These are phyloP conservation scores for Gyps fulvus DNA, from an alignment of 2,113 vertebrate genomes.

Conservation along the genomic window DNA sequence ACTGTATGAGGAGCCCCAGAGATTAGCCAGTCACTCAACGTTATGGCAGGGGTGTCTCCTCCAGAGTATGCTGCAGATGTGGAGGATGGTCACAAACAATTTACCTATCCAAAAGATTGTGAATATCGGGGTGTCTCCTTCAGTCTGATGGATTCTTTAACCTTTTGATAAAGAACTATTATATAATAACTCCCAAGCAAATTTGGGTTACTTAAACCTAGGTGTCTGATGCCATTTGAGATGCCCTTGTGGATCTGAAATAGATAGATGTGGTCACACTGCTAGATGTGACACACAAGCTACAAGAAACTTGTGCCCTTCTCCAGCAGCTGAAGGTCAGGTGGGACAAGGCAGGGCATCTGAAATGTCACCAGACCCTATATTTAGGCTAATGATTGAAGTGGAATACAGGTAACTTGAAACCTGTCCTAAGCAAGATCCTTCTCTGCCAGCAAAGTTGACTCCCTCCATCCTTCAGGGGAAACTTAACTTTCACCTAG, in stretches of 20 bases:
- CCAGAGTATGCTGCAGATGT: neutral
- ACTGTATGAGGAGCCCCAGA: neutral
- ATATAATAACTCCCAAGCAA: neutral
- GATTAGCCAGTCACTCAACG: neutral
- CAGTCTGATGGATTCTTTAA: neutral
- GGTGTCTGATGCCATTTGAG: neutral
- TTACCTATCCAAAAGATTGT: neutral
- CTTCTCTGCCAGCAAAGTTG: neutral
- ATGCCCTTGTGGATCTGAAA: neutral
- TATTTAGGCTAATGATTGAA: neutral
- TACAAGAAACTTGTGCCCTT: neutral
- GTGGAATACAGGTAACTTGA: neutral
- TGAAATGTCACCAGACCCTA: neutral
- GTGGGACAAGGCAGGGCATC: neutral
- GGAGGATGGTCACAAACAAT: neutral
- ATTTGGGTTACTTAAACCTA: neutral
- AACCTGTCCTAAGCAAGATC: neutral
- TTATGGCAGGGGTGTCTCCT: neutral
- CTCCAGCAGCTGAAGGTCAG: neutral
- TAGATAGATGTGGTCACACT: neutral
- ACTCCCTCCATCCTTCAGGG: neutral
- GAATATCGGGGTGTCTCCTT: neutral
- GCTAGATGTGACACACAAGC: neutral
- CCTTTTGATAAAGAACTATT: neutral
- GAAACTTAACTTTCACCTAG: neutral